These are phyloP conservation scores for Cephonodes hylas DNA, from an alignment of 2,888 invertebrate species.

Conservation along the genomic window DNA sequence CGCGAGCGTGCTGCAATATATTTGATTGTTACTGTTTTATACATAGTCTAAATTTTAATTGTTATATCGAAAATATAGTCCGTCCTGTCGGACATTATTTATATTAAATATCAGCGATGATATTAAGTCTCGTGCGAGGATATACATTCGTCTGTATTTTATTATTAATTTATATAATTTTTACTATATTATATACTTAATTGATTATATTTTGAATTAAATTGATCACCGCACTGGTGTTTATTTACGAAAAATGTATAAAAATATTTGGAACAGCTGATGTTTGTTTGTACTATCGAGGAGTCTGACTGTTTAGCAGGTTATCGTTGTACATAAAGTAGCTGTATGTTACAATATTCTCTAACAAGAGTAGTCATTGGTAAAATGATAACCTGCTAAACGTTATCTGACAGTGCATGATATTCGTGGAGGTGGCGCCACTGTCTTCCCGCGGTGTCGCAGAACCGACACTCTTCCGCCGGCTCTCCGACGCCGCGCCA, in stretches of 20 bases:
- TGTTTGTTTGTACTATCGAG: no score
- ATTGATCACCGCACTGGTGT: neutral
- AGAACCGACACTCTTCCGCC: neutral
- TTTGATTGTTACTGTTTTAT: neutral
- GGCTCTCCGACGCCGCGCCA: neutral
- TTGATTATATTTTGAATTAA: neutral
- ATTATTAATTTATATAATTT: conserved; percentile 6
- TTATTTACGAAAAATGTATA: no score
- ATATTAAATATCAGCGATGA: neutral
- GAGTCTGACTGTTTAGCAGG: no score
- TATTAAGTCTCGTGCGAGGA: neutral
- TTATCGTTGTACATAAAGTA: no score
- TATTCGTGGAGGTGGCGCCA: neutral
- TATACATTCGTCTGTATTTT: neutral
- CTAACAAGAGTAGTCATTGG: no score
- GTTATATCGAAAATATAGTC: neutral
- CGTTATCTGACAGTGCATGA: neutral
- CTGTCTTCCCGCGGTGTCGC: neutral
- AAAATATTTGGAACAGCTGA: neutral
- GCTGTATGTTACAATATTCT: neutral
- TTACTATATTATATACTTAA: neutral
- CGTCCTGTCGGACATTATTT: neutral
- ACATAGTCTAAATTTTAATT: neutral
- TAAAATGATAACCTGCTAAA: no score
- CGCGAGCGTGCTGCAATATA: neutral